A percentile compares a stretch with the other conserved stretches of the same genome.
Evolutionary conservation across 2,113 vertebrate genomes (phyloP).

Genomic region (Sisor rabdophorus): DNA sequence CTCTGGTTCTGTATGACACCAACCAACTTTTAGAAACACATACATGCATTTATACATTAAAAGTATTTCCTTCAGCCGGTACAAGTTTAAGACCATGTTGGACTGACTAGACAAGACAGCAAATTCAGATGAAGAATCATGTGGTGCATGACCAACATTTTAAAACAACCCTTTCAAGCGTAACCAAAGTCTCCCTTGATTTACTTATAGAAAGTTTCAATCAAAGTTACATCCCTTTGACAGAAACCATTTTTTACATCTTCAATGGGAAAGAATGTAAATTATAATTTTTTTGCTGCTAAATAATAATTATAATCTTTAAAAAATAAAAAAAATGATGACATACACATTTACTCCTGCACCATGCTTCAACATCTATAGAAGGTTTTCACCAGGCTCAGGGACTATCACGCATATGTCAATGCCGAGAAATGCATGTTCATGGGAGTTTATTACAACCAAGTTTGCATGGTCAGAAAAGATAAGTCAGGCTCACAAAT

Average conservation of each 20-base stretch:
- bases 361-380: no score
- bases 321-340: no score
- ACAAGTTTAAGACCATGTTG: not conserved
- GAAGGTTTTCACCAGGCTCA: no score
- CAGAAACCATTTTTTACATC: not conserved
- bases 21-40: not conserved
- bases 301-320: not conserved
- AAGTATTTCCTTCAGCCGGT: constrained; percentile 10
- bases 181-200: not conserved
- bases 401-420: no score
- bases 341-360: no score
- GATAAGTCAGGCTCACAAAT: no score
- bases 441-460: no score
- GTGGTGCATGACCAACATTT: not conserved
- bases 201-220: not conserved
- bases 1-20: not conserved
- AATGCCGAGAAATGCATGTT: no score
- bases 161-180: not conserved
- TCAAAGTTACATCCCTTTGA: not conserved
- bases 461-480: no score
- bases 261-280: not conserved
- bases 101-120: not conserved
- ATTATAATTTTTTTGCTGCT: not conserved
- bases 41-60: not conserved
- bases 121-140: not conserved